Percentiles rank a stretch among this genome's conserved stretches.
phyloP scores from a whole-genome alignment of 1,140 invertebrate genomes.

The Trichonephila clavipes region DNA sequence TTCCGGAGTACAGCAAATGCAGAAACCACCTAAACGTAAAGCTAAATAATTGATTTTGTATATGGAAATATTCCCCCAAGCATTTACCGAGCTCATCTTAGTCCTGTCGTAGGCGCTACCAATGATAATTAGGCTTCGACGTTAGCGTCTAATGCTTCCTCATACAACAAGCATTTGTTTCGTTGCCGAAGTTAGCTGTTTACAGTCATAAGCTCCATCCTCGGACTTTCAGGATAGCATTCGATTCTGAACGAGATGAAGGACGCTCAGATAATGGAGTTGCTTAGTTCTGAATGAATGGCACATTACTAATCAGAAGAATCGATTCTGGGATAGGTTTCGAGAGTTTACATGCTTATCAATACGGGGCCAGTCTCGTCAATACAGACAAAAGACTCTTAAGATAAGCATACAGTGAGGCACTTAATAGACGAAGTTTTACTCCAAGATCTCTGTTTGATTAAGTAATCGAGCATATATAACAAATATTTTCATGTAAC shows the following conservation, averaged over 20 bases:
- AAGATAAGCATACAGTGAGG: not conserved
- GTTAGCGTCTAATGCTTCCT: constrained; percentile 59
- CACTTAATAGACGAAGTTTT: not conserved
- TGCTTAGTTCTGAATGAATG: not conserved
- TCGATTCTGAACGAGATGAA: not conserved
- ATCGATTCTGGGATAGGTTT: not conserved
- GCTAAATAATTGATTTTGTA: not conserved
- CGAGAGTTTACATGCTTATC: not conserved
- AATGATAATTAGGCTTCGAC: constrained; percentile 51
- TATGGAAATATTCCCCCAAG: not conserved
- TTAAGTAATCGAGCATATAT: not conserved
- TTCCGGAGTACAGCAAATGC: no score
- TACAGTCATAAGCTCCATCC: constrained; percentile 30
- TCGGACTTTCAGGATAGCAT: not conserved
- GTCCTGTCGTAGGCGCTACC: not conserved
- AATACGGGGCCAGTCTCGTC: not conserved
- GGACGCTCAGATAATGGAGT: not conserved
- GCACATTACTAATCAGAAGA: not conserved
- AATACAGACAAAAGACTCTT: not conserved
- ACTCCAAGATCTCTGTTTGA: not conserved
- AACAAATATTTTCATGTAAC: not conserved
- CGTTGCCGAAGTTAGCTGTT: not conserved
- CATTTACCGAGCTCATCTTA: not conserved
- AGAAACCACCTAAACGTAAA: not conserved
- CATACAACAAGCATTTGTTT: constrained; percentile 16